phyloP scores from a whole-genome alignment of 2,888 invertebrate species.

The Hyposoter dolosus region DNA sequence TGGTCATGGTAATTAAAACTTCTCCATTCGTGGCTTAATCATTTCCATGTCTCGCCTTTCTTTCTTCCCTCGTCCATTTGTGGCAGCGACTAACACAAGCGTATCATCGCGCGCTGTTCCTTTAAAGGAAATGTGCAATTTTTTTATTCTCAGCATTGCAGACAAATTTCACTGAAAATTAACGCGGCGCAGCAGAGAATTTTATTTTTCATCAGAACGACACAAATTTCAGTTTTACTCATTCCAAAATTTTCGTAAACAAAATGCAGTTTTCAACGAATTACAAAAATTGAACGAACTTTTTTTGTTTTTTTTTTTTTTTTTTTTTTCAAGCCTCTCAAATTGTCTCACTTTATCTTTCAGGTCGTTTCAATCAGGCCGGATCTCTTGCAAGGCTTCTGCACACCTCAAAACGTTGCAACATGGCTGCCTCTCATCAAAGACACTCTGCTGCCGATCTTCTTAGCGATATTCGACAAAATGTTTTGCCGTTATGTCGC shows the following conservation, averaged over 20 bases:
- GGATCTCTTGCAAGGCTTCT: conserved; percentile 85
- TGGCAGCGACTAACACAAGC: neutral
- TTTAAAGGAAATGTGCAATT: neutral
- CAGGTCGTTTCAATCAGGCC: conserved; percentile 86
- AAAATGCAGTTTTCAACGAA: too few species aligned
- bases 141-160: neutral
- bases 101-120: conserved; percentile 1
- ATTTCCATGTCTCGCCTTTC: conserved; percentile 61
- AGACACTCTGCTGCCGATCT: conserved; percentile 86
- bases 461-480: conserved; percentile 87
- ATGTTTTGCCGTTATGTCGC: conserved; percentile 87
- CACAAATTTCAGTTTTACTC: neutral
- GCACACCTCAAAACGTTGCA: conserved; percentile 86
- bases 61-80: conserved; percentile 48
- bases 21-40: conserved; percentile 62
- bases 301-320: neutral
- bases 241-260: neutral
- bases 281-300: too few species aligned
- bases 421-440: conserved; percentile 87
- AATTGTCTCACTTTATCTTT: conserved; percentile 67
- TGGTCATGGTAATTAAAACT: conserved; percentile 66
- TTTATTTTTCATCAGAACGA: neutral
- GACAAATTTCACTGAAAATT: neutral
- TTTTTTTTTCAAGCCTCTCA: neutral
- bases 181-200: neutral